Evolutionary conservation across 2,113 vertebrate genomes (phyloP).

Genomic region (Tyto alba): DNA sequence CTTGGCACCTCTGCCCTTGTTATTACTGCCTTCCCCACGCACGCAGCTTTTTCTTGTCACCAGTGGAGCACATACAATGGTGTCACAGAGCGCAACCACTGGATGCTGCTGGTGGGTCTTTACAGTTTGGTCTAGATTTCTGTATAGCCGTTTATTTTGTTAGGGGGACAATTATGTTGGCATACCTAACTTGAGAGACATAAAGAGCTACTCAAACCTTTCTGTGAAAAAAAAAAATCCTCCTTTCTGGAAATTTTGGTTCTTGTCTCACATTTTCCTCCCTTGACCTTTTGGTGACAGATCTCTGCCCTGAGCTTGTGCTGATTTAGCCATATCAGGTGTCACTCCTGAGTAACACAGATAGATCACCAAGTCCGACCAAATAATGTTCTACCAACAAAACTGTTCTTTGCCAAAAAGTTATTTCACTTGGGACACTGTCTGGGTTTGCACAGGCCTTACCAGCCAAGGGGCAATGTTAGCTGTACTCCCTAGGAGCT

Average conservation of each 20-base stretch:
- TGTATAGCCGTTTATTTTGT: neutral
- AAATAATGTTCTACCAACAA: neutral
- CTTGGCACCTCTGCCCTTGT: neutral
- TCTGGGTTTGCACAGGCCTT: neutral
- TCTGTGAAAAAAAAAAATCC: neutral
- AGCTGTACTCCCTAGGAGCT: neutral
- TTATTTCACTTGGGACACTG: neutral
- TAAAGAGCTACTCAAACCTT: neutral
- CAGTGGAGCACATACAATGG: neutral
- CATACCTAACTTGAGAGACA: neutral
- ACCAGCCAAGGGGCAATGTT: neutral
- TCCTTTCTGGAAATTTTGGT: neutral
- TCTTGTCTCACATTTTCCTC: neutral
- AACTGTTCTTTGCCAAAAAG: neutral
- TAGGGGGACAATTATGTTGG: neutral
- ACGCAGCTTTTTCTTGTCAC: rapidly evolving
- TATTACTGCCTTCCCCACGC: neutral
- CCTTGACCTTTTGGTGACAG: neutral
- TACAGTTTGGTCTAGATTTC: neutral
- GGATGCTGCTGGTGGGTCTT: neutral
- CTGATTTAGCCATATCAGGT: neutral
- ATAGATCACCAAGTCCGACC: neutral
- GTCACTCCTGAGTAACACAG: neutral
- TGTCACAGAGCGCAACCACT: neutral
- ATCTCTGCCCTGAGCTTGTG: neutral